phyloP scores from a whole-genome alignment of 2,797 vertebrate genomes.

The Pelochelys cantorii region DNA sequence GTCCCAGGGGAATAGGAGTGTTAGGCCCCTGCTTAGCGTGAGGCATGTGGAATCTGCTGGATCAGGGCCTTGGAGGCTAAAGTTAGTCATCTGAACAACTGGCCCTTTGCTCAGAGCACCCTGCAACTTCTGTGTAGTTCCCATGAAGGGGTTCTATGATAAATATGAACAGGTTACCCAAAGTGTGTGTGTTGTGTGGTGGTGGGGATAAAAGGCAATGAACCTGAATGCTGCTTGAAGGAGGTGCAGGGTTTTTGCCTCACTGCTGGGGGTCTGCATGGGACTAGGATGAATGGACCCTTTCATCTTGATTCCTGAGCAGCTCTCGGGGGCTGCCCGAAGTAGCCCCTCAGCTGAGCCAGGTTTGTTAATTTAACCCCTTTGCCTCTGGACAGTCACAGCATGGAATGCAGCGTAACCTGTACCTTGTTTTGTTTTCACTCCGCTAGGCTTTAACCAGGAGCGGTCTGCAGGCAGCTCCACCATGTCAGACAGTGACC shows the following conservation, averaged over 20 bases:
- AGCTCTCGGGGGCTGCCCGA: background rate
- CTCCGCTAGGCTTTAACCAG: constrained; percentile 79
- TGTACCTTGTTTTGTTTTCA: background rate
- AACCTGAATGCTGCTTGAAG: background rate
- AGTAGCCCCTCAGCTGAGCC: background rate
- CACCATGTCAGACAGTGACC: constrained; percentile 91
- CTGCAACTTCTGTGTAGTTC: background rate
- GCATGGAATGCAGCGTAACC: background rate
- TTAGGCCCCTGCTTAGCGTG: background rate
- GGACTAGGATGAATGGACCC: background rate
- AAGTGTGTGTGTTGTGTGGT: background rate
- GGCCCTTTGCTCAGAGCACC: background rate
- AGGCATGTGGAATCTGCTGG: background rate
- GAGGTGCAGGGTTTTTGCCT: background rate
- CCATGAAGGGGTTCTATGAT: background rate
- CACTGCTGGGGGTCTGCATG: background rate
- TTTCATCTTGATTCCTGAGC: background rate
- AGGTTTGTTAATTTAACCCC: background rate
- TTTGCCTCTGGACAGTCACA: background rate
- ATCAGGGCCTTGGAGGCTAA: background rate
- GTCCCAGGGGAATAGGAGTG: background rate
- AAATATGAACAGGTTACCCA: background rate
- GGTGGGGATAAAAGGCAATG: background rate
- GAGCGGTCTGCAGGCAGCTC: constrained; percentile 75
- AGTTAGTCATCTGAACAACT: background rate